phyloP scores from a whole-genome alignment of 2,113 vertebrate genomes.

The Hemichromis elongatus region DNA sequence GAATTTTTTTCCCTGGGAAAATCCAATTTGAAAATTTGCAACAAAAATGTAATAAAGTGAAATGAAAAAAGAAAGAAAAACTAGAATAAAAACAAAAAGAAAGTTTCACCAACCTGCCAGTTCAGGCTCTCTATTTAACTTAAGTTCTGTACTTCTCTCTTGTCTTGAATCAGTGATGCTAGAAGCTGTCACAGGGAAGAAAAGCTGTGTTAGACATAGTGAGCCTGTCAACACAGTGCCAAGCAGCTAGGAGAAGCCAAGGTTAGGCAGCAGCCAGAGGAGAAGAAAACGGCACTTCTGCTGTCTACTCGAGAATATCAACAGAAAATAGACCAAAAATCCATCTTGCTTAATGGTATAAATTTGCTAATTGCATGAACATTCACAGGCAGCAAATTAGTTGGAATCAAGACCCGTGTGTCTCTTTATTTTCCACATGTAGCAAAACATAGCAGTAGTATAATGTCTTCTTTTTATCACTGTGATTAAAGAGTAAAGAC shows the following conservation, averaged over 20 bases:
- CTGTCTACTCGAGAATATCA: conserved; percentile 18
- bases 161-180: conserved; percentile 29
- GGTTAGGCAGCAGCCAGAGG: conserved; percentile 38
- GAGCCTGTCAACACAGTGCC: conserved; percentile 42
- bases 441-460: neutral
- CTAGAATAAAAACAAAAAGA: neutral
- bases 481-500: neutral
- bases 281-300: conserved; percentile 14
- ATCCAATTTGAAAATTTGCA: neutral
- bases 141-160: conserved; percentile 21
- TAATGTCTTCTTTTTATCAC: neutral
- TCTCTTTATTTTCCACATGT: neutral
- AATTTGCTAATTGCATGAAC: neutral
- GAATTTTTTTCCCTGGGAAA: neutral
- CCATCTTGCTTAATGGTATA: neutral
- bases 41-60: neutral
- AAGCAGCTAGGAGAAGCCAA: conserved; percentile 33
- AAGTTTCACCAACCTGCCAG: neutral
- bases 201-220: conserved; percentile 34
- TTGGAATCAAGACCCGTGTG: neutral
- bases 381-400: neutral
- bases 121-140: conserved; percentile 4
- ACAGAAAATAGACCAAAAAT: neutral
- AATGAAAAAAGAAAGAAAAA: neutral
- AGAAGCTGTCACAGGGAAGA: conserved; percentile 36